Conservation (phyloP, 2,888 invertebrate species). For the Orchesellides sinensis region DNA sequence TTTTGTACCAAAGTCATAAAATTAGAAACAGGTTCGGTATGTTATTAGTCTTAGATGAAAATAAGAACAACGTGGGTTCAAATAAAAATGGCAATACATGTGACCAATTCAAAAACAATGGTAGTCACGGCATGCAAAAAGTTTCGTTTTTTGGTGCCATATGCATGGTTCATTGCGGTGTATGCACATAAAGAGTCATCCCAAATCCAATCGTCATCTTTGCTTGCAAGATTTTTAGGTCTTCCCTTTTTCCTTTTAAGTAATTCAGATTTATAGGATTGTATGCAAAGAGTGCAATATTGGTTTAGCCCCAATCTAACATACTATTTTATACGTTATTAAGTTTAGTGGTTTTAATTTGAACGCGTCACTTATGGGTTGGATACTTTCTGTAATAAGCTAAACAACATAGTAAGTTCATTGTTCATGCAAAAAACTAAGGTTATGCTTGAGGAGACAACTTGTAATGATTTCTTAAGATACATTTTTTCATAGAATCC, state of each 20-base stretch:
- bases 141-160: conserved; percentile 7
- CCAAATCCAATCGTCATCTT: too few relatives aligned
- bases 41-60: conserved; percentile 19
- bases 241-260: conserved; percentile 40
- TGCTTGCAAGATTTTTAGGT: conserved; percentile 18
- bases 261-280: conserved; percentile 34
- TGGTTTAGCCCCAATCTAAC: conserved; percentile 36
- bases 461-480: neutral
- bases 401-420: too few relatives aligned
- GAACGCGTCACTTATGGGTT: neutral
- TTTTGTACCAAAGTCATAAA: conserved; percentile 19
- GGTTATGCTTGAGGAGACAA: neutral
- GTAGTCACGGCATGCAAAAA: conserved; percentile 18
- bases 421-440: neutral
- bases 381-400: too few relatives aligned
- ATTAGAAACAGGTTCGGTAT: conserved; percentile 37
- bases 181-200: conserved; percentile 3
- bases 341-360: neutral
- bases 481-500: conserved; percentile 2
- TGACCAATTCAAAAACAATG: conserved; percentile 26
- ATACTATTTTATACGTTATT: neutral
- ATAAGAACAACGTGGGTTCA: conserved; percentile 11
- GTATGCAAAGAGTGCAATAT: conserved; percentile 42
- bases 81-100: conserved; percentile 2
- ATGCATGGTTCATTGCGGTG: conserved; percentile 4